Evolutionary conservation across 2,797 vertebrate species (phyloP).

Genomic region (Sparus aurata): DNA sequence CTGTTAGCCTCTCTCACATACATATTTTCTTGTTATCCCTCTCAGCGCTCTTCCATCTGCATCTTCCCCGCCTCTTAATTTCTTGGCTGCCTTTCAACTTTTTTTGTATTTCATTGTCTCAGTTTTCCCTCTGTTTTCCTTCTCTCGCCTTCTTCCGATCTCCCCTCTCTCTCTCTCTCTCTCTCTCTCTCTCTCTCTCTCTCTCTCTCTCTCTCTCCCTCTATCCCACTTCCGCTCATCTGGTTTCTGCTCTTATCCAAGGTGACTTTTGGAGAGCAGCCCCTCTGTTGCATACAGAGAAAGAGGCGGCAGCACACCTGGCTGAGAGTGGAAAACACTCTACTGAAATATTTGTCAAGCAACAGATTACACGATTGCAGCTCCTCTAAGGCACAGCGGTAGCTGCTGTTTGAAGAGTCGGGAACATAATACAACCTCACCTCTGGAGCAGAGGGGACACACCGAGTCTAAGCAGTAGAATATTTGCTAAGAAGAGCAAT

Average conservation of each 20-base stretch:
- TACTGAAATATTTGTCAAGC: conserved; percentile 66
- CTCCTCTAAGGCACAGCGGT: conserved; percentile 45
- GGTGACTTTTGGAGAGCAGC: conserved; percentile 60
- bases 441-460: conserved; percentile 23
- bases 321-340: conserved; percentile 50
- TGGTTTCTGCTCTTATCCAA: conserved; percentile 60
- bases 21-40: background rate
- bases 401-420: conserved; percentile 48
- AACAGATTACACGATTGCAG: conserved; percentile 60
- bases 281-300: conserved; percentile 58
- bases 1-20: background rate
- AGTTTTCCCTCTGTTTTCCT: background rate
- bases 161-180: background rate
- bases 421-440: conserved; percentile 39
- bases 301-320: conserved; percentile 54
- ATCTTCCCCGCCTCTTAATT: background rate
- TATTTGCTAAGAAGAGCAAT: conserved; percentile 30
- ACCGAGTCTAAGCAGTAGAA: conserved; percentile 22
- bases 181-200: background rate
- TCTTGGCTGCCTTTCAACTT: background rate
- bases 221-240: conserved; percentile 45
- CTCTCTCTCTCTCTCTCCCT: background rate
- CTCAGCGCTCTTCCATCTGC: background rate
- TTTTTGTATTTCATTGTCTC: background rate
- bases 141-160: background rate